Evolutionary conservation across 2,113 vertebrate genomes (phyloP).

Genomic region (Psilopogon haemacephalus): DNA sequence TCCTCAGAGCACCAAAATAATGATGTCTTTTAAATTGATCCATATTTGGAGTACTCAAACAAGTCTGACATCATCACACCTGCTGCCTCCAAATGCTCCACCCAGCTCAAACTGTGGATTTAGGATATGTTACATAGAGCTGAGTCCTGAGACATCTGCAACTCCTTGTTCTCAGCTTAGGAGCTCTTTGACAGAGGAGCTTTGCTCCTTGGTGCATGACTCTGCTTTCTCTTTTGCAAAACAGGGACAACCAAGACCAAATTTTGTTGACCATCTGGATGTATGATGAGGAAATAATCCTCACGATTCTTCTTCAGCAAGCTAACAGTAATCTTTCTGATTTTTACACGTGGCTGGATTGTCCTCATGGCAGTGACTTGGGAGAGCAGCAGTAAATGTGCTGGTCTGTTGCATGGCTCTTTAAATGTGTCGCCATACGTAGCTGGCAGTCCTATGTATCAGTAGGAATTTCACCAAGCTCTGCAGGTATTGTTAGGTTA

Average conservation of each 20-base stretch:
- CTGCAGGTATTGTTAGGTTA: background rate
- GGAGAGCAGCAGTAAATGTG: background rate
- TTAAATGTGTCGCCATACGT: background rate
- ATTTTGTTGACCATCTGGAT: background rate
- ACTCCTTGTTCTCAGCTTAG: background rate
- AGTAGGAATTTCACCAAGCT: background rate
- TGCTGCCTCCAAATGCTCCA: background rate
- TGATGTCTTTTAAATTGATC: background rate
- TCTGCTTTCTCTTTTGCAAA: background rate
- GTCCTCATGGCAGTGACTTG: background rate
- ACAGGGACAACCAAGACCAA: background rate
- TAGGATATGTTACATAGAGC: background rate
- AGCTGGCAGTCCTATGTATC: background rate
- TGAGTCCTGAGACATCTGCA: rapidly evolving
- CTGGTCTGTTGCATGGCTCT: background rate
- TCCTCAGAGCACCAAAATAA: background rate
- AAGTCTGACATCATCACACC: background rate
- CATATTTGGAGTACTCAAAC: background rate
- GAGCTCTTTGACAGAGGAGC: background rate
- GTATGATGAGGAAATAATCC: background rate
- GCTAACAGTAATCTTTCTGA: background rate
- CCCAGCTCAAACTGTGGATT: background rate
- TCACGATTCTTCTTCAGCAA: background rate
- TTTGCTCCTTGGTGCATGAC: background rate
- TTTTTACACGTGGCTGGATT: background rate